Conservation (phyloP, 2,888 invertebrate genomes). For the Mythimna albipuncta region DNA sequence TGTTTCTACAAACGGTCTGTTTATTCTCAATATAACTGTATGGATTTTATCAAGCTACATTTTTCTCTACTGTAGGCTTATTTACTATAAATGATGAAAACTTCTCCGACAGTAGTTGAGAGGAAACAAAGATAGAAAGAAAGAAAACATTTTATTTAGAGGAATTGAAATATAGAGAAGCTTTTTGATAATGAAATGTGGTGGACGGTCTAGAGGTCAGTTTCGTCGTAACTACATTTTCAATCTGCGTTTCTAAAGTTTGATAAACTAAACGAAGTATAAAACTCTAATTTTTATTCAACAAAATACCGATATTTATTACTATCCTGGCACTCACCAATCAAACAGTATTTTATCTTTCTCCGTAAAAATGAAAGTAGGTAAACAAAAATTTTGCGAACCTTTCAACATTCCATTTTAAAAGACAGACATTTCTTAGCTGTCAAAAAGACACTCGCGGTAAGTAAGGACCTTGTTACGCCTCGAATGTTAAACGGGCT, state of each 20-base stretch:
- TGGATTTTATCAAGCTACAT: slow-evolving; percentile 1
- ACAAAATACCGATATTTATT: background rate
- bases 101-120: too few relatives aligned
- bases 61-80: background rate
- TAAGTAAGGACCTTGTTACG: slow-evolving; percentile 11
- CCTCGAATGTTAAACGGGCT: slow-evolving; percentile 26
- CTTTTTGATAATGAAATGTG: too few relatives aligned
- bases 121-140: too few relatives aligned
- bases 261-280: background rate
- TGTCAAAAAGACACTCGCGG: slow-evolving; percentile 40
- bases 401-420: slow-evolving; percentile 26
- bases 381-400: slow-evolving; percentile 3
- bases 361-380: slow-evolving; percentile 23
- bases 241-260: background rate
- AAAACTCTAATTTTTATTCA: background rate
- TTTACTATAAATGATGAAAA: too few relatives aligned
- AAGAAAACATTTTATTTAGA: too few relatives aligned
- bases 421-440: slow-evolving; percentile 45
- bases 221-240: background rate
- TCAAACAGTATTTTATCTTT: background rate
- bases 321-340: background rate
- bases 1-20: slow-evolving; percentile 3
- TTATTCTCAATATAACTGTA: slow-evolving; percentile 7
- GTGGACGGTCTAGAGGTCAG: background rate
- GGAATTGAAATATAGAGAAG: too few relatives aligned